These are phyloP conservation scores for Drosophila anomelani DNA, from an alignment of 2,888 invertebrate genomes.

Conservation along the genomic window DNA sequence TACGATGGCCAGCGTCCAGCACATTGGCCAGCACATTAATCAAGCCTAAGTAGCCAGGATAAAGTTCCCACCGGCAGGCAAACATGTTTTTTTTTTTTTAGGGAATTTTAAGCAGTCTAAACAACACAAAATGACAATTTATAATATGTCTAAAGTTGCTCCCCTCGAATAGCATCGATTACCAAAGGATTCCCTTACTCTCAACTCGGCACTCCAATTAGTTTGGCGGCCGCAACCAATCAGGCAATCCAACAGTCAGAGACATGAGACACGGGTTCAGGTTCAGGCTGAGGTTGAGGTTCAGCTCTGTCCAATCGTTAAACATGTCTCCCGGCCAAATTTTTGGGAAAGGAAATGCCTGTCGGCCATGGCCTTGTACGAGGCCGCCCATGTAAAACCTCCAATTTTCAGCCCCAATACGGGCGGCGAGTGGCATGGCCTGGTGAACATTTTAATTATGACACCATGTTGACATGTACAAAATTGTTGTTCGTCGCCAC, in stretches of 20 bases:
- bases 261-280: conserved; percentile 9
- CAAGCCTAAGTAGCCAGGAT: conserved; percentile 75
- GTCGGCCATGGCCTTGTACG: conserved; percentile 43
- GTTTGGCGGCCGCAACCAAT: conserved; percentile 53
- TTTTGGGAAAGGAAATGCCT: conserved; percentile 55
- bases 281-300: conserved; percentile 1
- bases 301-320: conserved; percentile 58
- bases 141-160: conserved; percentile 20
- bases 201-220: conserved; percentile 31
- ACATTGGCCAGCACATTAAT: conserved; percentile 65
- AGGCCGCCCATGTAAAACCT: conserved; percentile 49
- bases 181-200: conserved; percentile 16
- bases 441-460: conserved; percentile 78
- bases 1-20: conserved; percentile 36
- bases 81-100: conserved; percentile 16
- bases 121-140: conserved; percentile 30
- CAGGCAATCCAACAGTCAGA: conserved; percentile 49
- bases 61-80: conserved; percentile 45
- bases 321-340: conserved; percentile 57
- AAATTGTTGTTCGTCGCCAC: conserved; percentile 70
- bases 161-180: conserved; percentile 17
- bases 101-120: conserved; percentile 20
- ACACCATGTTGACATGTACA: conserved; percentile 77
- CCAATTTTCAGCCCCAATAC: conserved; percentile 58
- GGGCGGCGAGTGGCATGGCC: conserved; percentile 25